Base-by-base conservation (phyloP, 2,113 vertebrate genomes). In the Malurus cyaneus region DNA sequence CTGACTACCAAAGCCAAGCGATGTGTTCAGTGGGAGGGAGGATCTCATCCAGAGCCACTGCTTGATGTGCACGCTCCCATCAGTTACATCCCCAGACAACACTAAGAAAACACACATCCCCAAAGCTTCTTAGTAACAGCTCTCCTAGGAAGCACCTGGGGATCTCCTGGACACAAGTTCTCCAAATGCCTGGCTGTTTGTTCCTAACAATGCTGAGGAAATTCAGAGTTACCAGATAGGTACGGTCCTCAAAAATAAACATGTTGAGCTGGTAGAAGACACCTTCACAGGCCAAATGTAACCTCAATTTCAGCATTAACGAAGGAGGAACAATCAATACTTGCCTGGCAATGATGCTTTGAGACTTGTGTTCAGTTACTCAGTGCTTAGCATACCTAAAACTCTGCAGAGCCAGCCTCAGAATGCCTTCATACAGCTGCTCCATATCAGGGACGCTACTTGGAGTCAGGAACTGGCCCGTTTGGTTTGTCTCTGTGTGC, bases 401-500 rank as follows among this genome's bases (percentile, higher is more conserved):
- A 57, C 21, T 2, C 73, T 65, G 77, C 91, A 54, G 6, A 80
- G 77, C 16, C 70, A 46, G 59, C 26, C 64, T 86, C 62, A 39
- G 47, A 62, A 25, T 29, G 67, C 76, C 70, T 88, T 72, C 50
- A 3, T 31, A 34, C 80, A 92, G 80, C 80, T 87, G 89, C 70
- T 76, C 62, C 76, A 78, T 34, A 52, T 52, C 79, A 78, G 76
- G 82, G 82, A 88, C 67, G 36, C 52, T 74, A 1, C 76, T 78
- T 57, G 57, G 24, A 89, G 44, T 32, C 53, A 92, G n/a, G 67
- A 90, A 36, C 21, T 84, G 80, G 93, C 82, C 69, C 46, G 52
- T 52, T 91, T 62, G 66, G 47, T 67, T 77, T 90, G 72, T 34
- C 82, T 94, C 90, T 90, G 60, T 82, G 90, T 87, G 88, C 86